Conservation (phyloP, 2,113 vertebrate species). For the Malaclemys terrapin region DNA sequence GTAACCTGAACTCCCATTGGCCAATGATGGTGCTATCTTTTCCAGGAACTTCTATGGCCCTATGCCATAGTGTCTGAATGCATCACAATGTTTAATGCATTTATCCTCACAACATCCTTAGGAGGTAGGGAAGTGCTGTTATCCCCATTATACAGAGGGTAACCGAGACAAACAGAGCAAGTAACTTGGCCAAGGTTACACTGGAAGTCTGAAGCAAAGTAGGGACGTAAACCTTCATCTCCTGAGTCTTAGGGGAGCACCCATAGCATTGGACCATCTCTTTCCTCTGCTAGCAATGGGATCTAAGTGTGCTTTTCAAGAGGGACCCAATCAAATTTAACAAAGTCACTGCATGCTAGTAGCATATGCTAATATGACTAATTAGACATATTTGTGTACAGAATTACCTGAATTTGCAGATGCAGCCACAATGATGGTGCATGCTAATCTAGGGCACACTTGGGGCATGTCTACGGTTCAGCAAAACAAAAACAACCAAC, state of each 20-base stretch:
- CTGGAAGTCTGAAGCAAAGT: neutral
- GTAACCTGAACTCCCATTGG: neutral
- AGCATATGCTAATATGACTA: neutral
- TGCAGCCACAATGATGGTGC: rapidly evolving
- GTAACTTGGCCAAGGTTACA: neutral
- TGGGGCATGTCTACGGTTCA: neutral
- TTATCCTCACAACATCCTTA: neutral
- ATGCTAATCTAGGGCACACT: neutral
- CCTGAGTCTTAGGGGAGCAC: neutral
- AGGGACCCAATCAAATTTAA: neutral
- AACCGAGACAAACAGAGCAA: neutral
- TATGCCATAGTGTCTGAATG: neutral
- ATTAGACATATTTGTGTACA: rapidly evolving
- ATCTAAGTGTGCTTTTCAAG: neutral
- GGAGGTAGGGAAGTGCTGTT: neutral
- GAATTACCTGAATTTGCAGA: neutral
- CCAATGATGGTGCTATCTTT: rapidly evolving
- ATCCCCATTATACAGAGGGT: neutral
- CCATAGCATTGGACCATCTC: neutral
- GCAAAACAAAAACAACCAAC: neutral
- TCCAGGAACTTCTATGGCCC: neutral
- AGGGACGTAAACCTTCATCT: neutral
- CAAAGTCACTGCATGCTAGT: neutral
- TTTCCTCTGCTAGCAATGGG: neutral
- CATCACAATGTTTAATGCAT: neutral